These are phyloP conservation scores for Notolepis coatsorum DNA, from an alignment of 2,797 vertebrate species.

Conservation along the genomic window DNA sequence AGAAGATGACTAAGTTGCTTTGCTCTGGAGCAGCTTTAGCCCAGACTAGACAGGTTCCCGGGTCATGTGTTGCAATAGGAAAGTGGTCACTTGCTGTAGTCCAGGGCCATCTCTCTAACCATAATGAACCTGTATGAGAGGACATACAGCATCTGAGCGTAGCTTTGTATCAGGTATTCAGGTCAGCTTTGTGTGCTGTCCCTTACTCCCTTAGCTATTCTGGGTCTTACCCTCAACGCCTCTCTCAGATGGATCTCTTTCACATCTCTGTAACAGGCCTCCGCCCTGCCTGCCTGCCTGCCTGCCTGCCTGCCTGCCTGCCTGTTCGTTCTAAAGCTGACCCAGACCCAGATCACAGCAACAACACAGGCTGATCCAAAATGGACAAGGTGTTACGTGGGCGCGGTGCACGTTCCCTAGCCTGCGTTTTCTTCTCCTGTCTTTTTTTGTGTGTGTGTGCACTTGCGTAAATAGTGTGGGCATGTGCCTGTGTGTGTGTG, in stretches of 20 bases:
- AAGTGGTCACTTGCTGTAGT: too few species aligned
- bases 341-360: slow-evolving; percentile 7
- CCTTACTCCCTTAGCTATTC: slow-evolving; percentile 21
- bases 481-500: background rate
- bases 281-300: slow-evolving; percentile 44
- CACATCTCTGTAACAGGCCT: slow-evolving; percentile 48
- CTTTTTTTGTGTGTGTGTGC: slow-evolving; percentile 40
- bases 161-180: slow-evolving; percentile 4
- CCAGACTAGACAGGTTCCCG: too few species aligned
- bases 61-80: too few species aligned
- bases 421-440: slow-evolving; percentile 21
- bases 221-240: slow-evolving; percentile 35
- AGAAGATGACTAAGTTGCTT: too few species aligned
- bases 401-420: slow-evolving; percentile 42
- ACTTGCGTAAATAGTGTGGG: background rate
- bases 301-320: background rate
- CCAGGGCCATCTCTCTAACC: too few species aligned
- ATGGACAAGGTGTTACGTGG: slow-evolving; percentile 33
- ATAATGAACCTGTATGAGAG: too few species aligned
- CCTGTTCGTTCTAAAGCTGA: slow-evolving; percentile 11
- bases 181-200: slow-evolving; percentile 10
- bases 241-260: slow-evolving; percentile 56
- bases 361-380: slow-evolving; percentile 24
- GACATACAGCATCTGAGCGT: too few species aligned
- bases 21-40: too few species aligned